Evolutionary conservation across 2,797 vertebrate genomes (phyloP), one percentile per base, ranked within the genome.

Genomic region (Sorex maritimensis): DNA sequence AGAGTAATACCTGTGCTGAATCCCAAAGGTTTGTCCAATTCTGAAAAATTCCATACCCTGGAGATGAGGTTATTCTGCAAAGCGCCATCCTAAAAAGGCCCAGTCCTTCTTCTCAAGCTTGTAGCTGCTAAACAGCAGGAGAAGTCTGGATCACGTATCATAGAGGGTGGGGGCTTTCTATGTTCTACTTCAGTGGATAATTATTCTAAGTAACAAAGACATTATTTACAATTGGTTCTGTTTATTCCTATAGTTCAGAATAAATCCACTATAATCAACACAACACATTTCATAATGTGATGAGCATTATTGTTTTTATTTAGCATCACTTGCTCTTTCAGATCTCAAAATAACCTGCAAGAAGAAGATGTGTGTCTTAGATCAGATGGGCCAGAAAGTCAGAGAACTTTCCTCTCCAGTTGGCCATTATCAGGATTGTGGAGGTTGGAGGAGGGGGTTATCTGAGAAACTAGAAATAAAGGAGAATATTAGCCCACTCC

Each of bases 401-500:
- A 38, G 19, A 38, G 12, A 34, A 3, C 67, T 52, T 46, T 46
- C 24, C 49, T 30, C n/a, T 58, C 34, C 0, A 21, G 46, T 6
- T 10, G 24, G 65, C 28, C 26, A 21, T 61, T 61, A 61, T 61
- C 58, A 61, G 58, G 21, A 61, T 23, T 19, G 17, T 61, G 7
- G 21, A 52, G 4, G 6, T 52, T 52, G 49, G 13, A 52, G 49
- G 49, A 52, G 10, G 49, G 49, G 13, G 11, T 44, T 2, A 55
- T 55, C 21, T 61, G 58, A 21, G 17, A 19, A 23, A 21, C 13
- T 55, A 8, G 19, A 55, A 30, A 1, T n/a, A 15, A 44, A 41
- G 10, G 2, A 28, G 38, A 15, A 1, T 23, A 0, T 0, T 52
- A n/a, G 0, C 6, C 80, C 61, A 17, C 7, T 0, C 7, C 74